phyloP scores from a whole-genome alignment of 2,797 vertebrate species.

The Microcaecilia unicolor region DNA sequence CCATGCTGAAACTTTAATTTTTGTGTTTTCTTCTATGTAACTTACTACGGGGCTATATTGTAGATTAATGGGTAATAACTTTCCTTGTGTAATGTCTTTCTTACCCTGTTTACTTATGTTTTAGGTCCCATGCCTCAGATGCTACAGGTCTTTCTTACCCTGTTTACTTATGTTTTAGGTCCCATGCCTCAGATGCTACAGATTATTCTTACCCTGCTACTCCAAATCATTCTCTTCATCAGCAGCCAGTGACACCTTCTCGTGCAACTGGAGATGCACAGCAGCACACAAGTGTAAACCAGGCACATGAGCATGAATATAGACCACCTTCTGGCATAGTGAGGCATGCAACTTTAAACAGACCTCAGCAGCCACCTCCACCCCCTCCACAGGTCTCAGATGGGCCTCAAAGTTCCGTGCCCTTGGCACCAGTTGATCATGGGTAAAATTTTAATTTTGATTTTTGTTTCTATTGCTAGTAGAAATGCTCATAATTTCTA shows the following conservation, averaged over 20 bases:
- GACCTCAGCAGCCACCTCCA: slow-evolving; percentile 82
- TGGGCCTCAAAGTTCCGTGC: slow-evolving; percentile 61
- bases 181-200: slow-evolving; percentile 70
- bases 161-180: slow-evolving; percentile 56
- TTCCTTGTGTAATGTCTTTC: slow-evolving; percentile 3
- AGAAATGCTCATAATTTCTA: no score
- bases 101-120: slow-evolving; percentile 14
- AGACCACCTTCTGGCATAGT: slow-evolving; percentile 61
- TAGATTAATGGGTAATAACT: no score
- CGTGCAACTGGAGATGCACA: slow-evolving; percentile 52
- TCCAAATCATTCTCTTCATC: slow-evolving; percentile 79
- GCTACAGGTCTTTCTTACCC: slow-evolving; percentile 73
- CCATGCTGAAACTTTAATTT: no score
- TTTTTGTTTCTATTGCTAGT: no score
- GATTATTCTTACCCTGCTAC: slow-evolving; percentile 83
- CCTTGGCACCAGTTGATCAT: slow-evolving; percentile 73
- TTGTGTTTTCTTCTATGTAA: no score
- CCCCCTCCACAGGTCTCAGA: slow-evolving; percentile 76
- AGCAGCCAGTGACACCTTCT: slow-evolving; percentile 69
- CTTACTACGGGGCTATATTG: no score
- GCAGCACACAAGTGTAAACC: slow-evolving; percentile 43
- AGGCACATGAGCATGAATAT: slow-evolving; percentile 71
- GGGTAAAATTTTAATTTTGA: slow-evolving; percentile 52
- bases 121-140: slow-evolving; percentile 78
- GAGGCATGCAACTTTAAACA: slow-evolving; percentile 77